Percentiles rank a stretch among this genome's conserved stretches.
Conservation (phyloP, 2,797 vertebrate genomes). For the Sebastes melanostomus region DNA sequence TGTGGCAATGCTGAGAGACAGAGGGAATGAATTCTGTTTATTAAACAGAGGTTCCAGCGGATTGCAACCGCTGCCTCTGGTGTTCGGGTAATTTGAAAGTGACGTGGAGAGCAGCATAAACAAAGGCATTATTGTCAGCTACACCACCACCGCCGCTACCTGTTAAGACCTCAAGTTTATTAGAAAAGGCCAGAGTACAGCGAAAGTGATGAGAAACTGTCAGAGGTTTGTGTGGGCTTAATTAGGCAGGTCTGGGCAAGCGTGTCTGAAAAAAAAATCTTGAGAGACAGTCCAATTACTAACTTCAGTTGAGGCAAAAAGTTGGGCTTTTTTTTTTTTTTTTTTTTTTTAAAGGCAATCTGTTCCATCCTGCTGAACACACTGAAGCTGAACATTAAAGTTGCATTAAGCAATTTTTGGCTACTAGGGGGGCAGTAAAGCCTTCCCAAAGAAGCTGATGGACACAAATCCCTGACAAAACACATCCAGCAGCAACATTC, state of each 20-base stretch:
- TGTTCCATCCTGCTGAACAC: conserved; percentile 36
- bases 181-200: conserved; percentile 37
- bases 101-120: conserved; percentile 37
- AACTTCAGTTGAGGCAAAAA: conserved; percentile 29
- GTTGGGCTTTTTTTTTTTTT: neutral
- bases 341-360: conserved; percentile 19
- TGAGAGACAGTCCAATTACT: conserved; percentile 65
- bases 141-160: neutral
- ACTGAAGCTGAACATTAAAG: conserved; percentile 12
- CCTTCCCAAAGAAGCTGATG: neutral
- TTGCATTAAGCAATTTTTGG: neutral
- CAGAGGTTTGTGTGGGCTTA: conserved; percentile 49
- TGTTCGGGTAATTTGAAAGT: conserved; percentile 46
- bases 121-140: conserved; percentile 45
- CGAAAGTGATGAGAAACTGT: conserved; percentile 44
- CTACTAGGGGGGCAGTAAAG: conserved; percentile 2
- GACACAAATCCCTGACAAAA: neutral
- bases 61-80: conserved; percentile 16
- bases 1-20: conserved; percentile 11
- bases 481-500: neutral
- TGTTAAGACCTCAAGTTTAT: conserved; percentile 40
- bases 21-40: conserved; percentile 36
- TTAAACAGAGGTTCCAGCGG: conserved; percentile 43
- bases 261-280: conserved; percentile 36
- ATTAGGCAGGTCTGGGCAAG: conserved; percentile 53